Percentiles rank a stretch among this genome's conserved stretches.
Evolutionary conservation across 2,113 vertebrate genomes (phyloP).

Genomic region (Boleophthalmus pectinirostris): DNA sequence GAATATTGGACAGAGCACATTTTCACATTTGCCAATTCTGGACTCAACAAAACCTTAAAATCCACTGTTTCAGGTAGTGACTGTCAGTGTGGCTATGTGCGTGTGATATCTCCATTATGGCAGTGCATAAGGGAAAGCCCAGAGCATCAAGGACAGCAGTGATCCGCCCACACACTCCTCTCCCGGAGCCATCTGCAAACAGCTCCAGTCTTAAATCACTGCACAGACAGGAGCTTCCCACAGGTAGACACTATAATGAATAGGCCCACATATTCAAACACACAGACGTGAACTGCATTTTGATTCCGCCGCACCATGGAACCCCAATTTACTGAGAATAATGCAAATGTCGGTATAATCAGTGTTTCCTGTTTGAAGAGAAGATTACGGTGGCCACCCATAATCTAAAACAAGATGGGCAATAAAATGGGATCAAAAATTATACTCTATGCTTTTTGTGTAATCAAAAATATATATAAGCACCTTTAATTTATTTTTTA

Average conservation of each 20-base stretch:
- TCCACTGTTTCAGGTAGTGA: constrained; percentile 37
- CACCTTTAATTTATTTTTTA: too few species aligned
- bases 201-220: constrained; percentile 59
- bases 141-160: constrained; percentile 65
- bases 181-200: constrained; percentile 62
- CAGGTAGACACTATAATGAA: constrained; percentile 61
- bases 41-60: constrained; percentile 28
- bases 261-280: constrained; percentile 16
- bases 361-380: too few species aligned
- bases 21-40: constrained; percentile 16
- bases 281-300: not conserved
- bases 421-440: too few species aligned
- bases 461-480: too few species aligned
- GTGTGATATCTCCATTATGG: constrained; percentile 61
- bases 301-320: not conserved
- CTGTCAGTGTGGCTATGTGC: constrained; percentile 25
- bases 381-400: too few species aligned
- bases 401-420: too few species aligned
- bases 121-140: constrained; percentile 52
- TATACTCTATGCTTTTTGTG: too few species aligned
- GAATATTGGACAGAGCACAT: constrained; percentile 32
- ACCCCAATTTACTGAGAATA: not conserved
- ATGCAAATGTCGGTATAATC: not conserved
- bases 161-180: constrained; percentile 58
- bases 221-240: constrained; percentile 55